Percentiles rank a stretch among this genome's conserved stretches.
Conservation (phyloP, 2,797 vertebrate species). For the Gambelia wislizenii region DNA sequence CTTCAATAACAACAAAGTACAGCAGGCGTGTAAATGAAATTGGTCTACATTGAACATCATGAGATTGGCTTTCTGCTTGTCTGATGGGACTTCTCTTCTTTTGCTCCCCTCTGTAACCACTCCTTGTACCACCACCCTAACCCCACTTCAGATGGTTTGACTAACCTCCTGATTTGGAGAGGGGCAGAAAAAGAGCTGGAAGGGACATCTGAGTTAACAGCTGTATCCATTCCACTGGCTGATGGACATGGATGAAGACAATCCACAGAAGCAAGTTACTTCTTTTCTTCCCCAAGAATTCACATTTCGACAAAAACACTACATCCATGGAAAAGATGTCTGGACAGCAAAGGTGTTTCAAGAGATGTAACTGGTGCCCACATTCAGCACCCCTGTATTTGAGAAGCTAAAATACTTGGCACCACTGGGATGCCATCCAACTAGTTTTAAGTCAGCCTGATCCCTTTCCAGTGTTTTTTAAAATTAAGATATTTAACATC, state of each 20-base stretch:
- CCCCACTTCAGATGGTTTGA: background rate
- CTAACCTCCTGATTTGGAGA: background rate
- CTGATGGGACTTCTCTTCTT: background rate
- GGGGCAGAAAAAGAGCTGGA: background rate
- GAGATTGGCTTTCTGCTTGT: background rate
- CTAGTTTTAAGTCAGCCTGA: background rate
- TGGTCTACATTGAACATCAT: background rate
- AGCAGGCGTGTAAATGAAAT: background rate
- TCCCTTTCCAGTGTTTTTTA: background rate
- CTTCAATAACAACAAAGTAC: background rate
- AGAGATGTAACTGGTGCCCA: background rate
- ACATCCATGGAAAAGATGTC: background rate
- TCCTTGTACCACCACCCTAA: background rate
- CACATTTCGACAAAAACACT: background rate
- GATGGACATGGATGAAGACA: background rate
- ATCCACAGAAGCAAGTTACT: background rate
- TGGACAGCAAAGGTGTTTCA: background rate
- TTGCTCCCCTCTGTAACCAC: background rate
- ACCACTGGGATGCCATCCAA: background rate
- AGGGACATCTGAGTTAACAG: background rate
- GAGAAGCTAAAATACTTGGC: background rate
- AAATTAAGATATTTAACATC: background rate
- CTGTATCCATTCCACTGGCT: no score
- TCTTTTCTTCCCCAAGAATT: background rate
- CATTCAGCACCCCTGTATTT: background rate